These are phyloP conservation scores for Plagiodera versicolora DNA, from an alignment of 2,888 invertebrate genomes.

Conservation along the genomic window DNA sequence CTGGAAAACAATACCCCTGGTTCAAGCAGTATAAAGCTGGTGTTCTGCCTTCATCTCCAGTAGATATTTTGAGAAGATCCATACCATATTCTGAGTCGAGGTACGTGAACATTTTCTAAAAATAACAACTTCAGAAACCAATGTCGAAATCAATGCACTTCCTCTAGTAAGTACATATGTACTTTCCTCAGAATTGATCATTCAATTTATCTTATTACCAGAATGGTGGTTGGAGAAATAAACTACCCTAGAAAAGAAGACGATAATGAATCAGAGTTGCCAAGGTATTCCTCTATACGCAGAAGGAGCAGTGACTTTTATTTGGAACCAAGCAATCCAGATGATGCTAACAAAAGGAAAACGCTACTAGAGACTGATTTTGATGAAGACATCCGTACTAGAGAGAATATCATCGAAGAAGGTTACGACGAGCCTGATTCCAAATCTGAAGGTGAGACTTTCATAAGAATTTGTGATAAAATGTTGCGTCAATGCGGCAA, in stretches of 20 bases:
- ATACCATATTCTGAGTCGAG: constrained; percentile 14
- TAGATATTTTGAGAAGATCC: constrained; percentile 27
- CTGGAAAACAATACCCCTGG: constrained; percentile 77
- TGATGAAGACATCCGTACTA: constrained; percentile 23
- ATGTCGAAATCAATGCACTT: too few relatives aligned
- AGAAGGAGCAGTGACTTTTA: constrained; percentile 50
- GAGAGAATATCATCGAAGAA: constrained; percentile 15
- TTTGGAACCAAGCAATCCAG: constrained; percentile 39
- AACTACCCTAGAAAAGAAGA: constrained; percentile 24
- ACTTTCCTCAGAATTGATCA: neutral
- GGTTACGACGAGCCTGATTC: constrained; percentile 22
- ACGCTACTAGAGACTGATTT: constrained; percentile 29
- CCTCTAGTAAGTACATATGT: too few relatives aligned
- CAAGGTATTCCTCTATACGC: constrained; percentile 29
- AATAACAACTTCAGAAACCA: too few relatives aligned
- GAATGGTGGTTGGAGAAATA: constrained; percentile 27
- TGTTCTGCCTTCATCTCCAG: constrained; percentile 18
- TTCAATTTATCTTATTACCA: constrained; percentile 8
- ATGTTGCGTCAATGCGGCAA: too few relatives aligned
- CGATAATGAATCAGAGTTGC: constrained; percentile 30
- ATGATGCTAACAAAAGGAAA: constrained; percentile 12
- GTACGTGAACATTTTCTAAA: constrained; percentile 13
- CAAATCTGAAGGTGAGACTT: constrained; percentile 15
- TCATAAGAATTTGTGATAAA: too few relatives aligned
- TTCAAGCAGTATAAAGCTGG: constrained; percentile 47